Base-by-base conservation (phyloP, 2,888 invertebrate genomes). In the Chrysopilus asiliformis region DNA sequence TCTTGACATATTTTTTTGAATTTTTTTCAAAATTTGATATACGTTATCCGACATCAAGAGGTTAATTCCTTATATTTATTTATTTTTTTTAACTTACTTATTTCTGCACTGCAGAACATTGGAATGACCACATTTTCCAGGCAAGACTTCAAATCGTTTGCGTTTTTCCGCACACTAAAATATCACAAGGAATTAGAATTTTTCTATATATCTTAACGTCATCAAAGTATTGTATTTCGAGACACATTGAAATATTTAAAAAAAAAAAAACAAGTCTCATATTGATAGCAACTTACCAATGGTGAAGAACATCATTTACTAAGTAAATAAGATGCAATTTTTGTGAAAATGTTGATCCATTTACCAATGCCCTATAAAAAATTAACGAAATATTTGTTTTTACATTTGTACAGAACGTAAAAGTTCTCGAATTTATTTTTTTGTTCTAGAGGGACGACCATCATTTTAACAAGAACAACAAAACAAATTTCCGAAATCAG, bases 271-370 rank as follows among this genome's bases (percentile, higher is more conserved):
- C 22, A 8, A 8, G 7, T 22, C 22, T 22, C 10, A 8, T 22
- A 7, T 10, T 22, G 10, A 22, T 22, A 25, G 32, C 15, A 46
- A 76, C 79, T 79, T 75, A 89, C 87, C 89, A 91, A 67, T 97
- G 94, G 66, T 97, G 95, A 36, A 98, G 72, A 44, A 98, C 85
- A 73, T 98, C 97, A 69, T 98, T 98, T 53, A 98, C 86, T 55
- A 98, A 74, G 70, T 98, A 98, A 60, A 98, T 91, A 62, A 98
- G 79, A 70, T 98, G 97, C 40, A 98, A 76, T 64, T 93, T 85
- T 66, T 89, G 83, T 47, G 80, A 78, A 70, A 97, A 97, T 32
- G 79, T 72, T 35, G 82, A 75, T 26, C 73, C 73, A 32, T 66
- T 60, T 55, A 70, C 66, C 39, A 74, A 73, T 54, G 74, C 72